Percentiles rank a stretch among this genome's conserved stretches.
Conservation (phyloP, 2,888 invertebrate genomes). For the Drosophila differens region DNA sequence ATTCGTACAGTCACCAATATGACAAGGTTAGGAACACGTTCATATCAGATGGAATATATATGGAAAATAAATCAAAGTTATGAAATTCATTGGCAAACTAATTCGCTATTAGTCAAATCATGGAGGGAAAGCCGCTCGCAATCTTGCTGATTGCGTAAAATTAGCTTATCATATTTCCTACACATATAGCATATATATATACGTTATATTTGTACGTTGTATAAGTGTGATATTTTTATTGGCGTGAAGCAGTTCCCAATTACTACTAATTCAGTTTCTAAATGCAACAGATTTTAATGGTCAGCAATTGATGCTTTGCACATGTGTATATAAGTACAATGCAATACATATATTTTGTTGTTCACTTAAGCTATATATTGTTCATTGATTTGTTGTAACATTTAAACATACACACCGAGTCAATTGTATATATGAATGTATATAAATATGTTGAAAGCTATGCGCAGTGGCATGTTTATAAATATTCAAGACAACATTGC, state of each 20-base stretch:
- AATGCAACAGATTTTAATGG: conserved; percentile 41
- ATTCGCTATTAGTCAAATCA: conserved; percentile 28
- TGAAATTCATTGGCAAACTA: conserved; percentile 38
- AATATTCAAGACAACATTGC: conserved; percentile 8
- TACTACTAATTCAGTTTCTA: background rate
- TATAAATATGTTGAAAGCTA: conserved; percentile 15
- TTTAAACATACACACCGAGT: background rate
- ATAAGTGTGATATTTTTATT: conserved; percentile 17
- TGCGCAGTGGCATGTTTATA: conserved; percentile 10
- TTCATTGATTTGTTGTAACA: conserved; percentile 37
- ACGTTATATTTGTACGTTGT: background rate
- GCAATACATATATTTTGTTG: conserved; percentile 16
- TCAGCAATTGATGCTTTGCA: conserved; percentile 25
- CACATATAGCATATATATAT: conserved; percentile 5
- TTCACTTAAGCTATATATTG: conserved; percentile 27
- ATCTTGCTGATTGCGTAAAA: conserved; percentile 52
- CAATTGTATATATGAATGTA: conserved; percentile 14
- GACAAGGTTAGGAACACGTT: conserved; percentile 15
- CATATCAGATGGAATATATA: conserved; percentile 9
- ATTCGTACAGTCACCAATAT: conserved; percentile 41
- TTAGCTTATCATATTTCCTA: conserved; percentile 58
- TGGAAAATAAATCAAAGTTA: conserved; percentile 18
- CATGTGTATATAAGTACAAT: conserved; percentile 29
- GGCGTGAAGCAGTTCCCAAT: conserved; percentile 9
- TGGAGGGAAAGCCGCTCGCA: conserved; percentile 16